phyloP scores from a whole-genome alignment of 2,888 invertebrate genomes.

The Drosophila formosana region DNA sequence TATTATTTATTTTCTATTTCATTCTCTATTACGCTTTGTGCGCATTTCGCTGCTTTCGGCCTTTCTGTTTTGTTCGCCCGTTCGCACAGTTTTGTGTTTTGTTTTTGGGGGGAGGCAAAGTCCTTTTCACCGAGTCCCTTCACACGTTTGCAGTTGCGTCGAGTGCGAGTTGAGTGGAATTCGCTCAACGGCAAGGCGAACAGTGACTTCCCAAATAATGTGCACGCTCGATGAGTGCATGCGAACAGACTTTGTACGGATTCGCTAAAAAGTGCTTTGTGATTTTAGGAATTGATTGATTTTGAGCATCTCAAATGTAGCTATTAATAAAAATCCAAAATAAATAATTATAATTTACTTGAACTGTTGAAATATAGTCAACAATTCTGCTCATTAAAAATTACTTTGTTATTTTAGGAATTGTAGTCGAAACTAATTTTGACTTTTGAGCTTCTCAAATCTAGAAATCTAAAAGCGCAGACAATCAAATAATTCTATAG shows the following conservation, averaged over 20 bases:
- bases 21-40: slow-evolving; percentile 70
- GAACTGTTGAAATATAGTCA: too few relatives aligned
- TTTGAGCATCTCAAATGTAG: too few relatives aligned
- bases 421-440: too few relatives aligned
- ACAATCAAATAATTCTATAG: too few relatives aligned
- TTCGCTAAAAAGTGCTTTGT: neutral
- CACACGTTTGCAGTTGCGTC: slow-evolving; percentile 23
- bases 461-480: too few relatives aligned
- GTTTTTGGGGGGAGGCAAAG: slow-evolving; percentile 27
- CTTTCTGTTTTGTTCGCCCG: slow-evolving; percentile 66
- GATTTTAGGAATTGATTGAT: too few relatives aligned
- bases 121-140: slow-evolving; percentile 22
- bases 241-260: neutral
- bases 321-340: too few relatives aligned
- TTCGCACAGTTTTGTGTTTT: slow-evolving; percentile 47
- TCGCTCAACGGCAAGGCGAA: slow-evolving; percentile 8
- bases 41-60: slow-evolving; percentile 40
- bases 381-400: too few relatives aligned
- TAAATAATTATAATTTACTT: neutral
- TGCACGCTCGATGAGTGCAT: neutral
- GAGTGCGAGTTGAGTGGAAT: slow-evolving; percentile 29
- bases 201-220: slow-evolving; percentile 39
- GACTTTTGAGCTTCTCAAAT: too few relatives aligned
- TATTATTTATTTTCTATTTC: slow-evolving; percentile 79
- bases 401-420: too few relatives aligned